A percentile compares a stretch with the other conserved stretches of the same genome.
Evolutionary conservation across 2,797 vertebrate species (phyloP).

Genomic region (Kryptolebias ocellatus): DNA sequence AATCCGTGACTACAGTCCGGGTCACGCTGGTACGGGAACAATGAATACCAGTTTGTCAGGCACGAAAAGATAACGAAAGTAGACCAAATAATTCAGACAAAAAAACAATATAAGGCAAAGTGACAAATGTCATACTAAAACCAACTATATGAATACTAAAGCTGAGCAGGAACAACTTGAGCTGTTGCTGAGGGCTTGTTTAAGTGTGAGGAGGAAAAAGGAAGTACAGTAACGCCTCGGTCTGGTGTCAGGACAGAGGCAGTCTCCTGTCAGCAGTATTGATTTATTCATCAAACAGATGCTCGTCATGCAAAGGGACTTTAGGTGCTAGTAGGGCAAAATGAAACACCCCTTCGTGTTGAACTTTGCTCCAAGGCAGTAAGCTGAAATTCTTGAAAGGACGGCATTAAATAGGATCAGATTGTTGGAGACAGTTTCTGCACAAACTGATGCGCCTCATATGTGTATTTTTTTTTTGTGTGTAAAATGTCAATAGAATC

Average conservation of each 20-base stretch:
- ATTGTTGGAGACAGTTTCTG: neutral
- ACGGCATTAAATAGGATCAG: neutral
- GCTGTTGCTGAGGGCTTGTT: no score
- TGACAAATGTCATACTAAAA: neutral
- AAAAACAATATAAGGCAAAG: neutral
- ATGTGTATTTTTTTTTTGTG: neutral
- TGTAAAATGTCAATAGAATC: neutral
- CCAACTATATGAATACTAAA: neutral
- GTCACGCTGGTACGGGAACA: slow-evolving; percentile 2
- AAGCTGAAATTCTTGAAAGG: neutral
- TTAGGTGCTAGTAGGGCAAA: neutral
- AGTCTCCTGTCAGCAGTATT: neutral
- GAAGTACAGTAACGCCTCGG: neutral
- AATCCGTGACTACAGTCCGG: slow-evolving; percentile 22
- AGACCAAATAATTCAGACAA: slow-evolving; percentile 1
- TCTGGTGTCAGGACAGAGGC: neutral
- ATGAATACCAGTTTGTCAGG: neutral
- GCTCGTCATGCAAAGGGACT: neutral
- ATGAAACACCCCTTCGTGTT: slow-evolving; percentile 5
- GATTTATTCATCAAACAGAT: slow-evolving; percentile 3
- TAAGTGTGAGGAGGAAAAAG: slow-evolving; percentile 1
- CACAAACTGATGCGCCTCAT: no score
- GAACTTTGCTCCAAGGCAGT: neutral
- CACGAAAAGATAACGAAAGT: neutral
- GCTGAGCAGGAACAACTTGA: no score